Conservation (phyloP, 2,888 invertebrate genomes). For the Teleogryllus oceanicus region DNA sequence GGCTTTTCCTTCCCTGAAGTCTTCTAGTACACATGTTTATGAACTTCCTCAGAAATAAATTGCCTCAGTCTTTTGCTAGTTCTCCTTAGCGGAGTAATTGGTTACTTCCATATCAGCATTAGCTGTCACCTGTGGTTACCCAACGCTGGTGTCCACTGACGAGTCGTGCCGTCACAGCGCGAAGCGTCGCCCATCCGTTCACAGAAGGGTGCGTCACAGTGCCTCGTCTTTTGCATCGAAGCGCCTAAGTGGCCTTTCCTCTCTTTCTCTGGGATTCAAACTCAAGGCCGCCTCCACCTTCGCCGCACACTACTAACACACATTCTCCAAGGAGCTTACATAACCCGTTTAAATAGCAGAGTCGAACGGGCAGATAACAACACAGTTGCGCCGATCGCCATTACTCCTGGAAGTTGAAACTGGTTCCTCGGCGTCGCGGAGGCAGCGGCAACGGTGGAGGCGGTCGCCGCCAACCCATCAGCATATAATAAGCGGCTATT, state of each 20-base stretch:
- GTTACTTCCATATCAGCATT: no score
- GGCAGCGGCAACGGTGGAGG: neutral
- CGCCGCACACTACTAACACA: neutral
- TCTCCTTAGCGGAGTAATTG: no score
- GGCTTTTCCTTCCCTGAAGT: no score
- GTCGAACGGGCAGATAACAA: neutral
- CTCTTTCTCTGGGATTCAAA: neutral
- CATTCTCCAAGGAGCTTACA: conserved; percentile 1
- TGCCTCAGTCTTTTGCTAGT: no score
- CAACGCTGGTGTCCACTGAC: no score
- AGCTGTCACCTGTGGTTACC: no score
- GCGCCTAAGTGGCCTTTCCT: neutral
- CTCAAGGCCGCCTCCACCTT: neutral
- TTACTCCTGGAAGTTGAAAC: conserved; percentile 1
- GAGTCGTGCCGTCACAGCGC: no score
- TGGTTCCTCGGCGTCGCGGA: neutral
- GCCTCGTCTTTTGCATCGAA: neutral
- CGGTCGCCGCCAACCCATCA: neutral
- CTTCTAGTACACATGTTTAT: no score
- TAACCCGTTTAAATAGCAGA: neutral
- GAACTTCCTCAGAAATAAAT: no score
- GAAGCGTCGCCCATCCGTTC: no score
- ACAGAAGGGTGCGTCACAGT: neutral
- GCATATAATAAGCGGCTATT: neutral
- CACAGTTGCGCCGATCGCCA: neutral